Percentiles rank a stretch among this genome's conserved stretches.
phyloP scores from a whole-genome alignment of 1,140 invertebrate genomes.

The Chymomyza costata region DNA sequence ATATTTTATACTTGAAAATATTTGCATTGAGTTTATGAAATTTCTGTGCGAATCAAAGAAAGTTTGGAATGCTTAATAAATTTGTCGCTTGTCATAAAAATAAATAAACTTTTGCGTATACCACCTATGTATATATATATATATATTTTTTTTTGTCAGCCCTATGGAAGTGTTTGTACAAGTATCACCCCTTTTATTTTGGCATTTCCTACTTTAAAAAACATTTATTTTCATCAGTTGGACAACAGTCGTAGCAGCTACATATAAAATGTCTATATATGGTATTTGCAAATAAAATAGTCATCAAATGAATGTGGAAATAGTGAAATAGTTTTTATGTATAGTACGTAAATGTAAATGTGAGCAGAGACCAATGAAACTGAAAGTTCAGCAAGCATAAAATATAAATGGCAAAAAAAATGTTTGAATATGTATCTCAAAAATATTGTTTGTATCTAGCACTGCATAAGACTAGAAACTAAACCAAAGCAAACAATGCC shows the following conservation, averaged over 20 bases:
- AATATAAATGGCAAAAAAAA: background rate
- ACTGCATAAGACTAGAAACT: slow-evolving; percentile 10
- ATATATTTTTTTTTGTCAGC: too few species aligned
- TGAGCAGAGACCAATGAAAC: slow-evolving; percentile 46
- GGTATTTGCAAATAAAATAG: slow-evolving; percentile 19
- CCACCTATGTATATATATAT: too few species aligned
- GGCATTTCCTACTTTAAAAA: slow-evolving; percentile 74
- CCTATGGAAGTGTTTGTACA: too few species aligned
- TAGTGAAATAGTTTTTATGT: slow-evolving; percentile 30
- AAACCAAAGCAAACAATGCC: slow-evolving; percentile 15
- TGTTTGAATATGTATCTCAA: slow-evolving; percentile 7
- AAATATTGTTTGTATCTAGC: slow-evolving; percentile 18
- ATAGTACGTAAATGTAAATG: background rate
- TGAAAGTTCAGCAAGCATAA: slow-evolving; percentile 47
- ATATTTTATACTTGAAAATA: too few species aligned
- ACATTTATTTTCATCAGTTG: slow-evolving; percentile 69
- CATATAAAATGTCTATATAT: slow-evolving; percentile 45
- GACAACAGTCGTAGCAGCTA: slow-evolving; percentile 38
- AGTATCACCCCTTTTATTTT: slow-evolving; percentile 41
- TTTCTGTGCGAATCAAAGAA: too few species aligned
- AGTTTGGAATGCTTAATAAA: too few species aligned
- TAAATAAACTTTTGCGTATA: too few species aligned
- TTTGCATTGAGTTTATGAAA: too few species aligned
- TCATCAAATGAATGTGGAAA: background rate
- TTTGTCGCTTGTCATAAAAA: too few species aligned